Evolutionary conservation across 2,888 invertebrate species (phyloP).

Genomic region (Hypsopygia costalis): DNA sequence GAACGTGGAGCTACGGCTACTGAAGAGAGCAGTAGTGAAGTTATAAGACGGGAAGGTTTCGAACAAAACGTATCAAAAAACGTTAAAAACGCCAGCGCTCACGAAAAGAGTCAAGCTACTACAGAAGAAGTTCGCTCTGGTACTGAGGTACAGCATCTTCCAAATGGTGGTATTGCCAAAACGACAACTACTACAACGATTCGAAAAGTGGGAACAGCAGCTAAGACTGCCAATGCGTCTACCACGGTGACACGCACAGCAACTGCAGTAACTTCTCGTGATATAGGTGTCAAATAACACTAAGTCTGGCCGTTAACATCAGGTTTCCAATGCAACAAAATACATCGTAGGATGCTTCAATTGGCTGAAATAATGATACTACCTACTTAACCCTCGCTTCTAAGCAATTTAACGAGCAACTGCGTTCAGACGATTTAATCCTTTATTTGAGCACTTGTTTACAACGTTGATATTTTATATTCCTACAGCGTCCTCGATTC

Average conservation of each 20-base stretch:
- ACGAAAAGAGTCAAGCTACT: slow-evolving; percentile 51
- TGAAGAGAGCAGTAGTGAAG: slow-evolving; percentile 46
- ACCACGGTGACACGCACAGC: slow-evolving; percentile 57
- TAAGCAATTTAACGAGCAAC: slow-evolving; percentile 15
- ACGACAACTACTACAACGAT: slow-evolving; percentile 69
- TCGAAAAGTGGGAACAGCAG: slow-evolving; percentile 58
- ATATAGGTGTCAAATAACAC: slow-evolving; percentile 62
- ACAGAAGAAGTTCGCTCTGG: slow-evolving; percentile 60
- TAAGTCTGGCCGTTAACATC: background rate
- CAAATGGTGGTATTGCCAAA: slow-evolving; percentile 60
- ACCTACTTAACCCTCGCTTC: slow-evolving; percentile 16
- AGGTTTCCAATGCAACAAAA: slow-evolving; percentile 4
- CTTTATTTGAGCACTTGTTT: slow-evolving; percentile 7
- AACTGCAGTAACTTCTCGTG: slow-evolving; percentile 62
- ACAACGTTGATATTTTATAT: slow-evolving; percentile 13
- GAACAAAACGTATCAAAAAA: slow-evolving; percentile 53
- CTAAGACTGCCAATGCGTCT: slow-evolving; percentile 56
- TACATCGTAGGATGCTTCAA: slow-evolving; percentile 11
- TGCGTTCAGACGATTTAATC: slow-evolving; percentile 11
- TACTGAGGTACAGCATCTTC: slow-evolving; percentile 58
- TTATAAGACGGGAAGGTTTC: slow-evolving; percentile 53
- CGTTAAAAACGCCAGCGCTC: slow-evolving; percentile 51
- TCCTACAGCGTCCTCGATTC: slow-evolving; percentile 18
- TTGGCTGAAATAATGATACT: slow-evolving; percentile 12
- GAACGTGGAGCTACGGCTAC: slow-evolving; percentile 45